These are phyloP conservation scores for Tipula unca DNA, from an alignment of 2,888 invertebrate species.

Conservation along the genomic window DNA sequence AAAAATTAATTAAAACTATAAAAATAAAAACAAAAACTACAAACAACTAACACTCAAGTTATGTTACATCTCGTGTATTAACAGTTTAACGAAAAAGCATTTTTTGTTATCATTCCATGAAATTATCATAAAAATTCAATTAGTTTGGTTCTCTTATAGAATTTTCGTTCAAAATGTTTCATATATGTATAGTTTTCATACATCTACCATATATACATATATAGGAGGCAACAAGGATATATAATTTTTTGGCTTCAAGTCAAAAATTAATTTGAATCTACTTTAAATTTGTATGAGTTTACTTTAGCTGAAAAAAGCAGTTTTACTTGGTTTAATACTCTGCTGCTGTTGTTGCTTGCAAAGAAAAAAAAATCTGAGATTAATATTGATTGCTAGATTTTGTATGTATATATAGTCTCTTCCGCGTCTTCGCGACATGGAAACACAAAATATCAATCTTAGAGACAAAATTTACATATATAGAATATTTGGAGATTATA, in stretches of 20 bases:
- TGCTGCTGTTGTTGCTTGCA: not conserved
- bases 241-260: constrained; percentile 8
- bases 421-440: not conserved
- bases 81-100: not conserved
- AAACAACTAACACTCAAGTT: constrained; percentile 1
- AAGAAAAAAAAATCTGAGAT: not conserved
- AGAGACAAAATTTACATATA: not conserved
- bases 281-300: not conserved
- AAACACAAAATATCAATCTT: not conserved
- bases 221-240: not conserved
- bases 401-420: not conserved
- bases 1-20: not conserved
- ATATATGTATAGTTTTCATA: not conserved
- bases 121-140: constrained; percentile 14
- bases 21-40: not conserved
- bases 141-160: not conserved
- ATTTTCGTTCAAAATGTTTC: not conserved
- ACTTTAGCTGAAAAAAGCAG: not conserved
- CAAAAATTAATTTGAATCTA: constrained; percentile 14
- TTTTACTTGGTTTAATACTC: not conserved
- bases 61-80: not conserved
- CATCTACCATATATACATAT: not conserved
- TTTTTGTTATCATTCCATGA: not conserved
- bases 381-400: not conserved
- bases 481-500: not conserved